Conservation (phyloP, 2,797 vertebrate genomes). For the Leucoraja ocellata region DNA sequence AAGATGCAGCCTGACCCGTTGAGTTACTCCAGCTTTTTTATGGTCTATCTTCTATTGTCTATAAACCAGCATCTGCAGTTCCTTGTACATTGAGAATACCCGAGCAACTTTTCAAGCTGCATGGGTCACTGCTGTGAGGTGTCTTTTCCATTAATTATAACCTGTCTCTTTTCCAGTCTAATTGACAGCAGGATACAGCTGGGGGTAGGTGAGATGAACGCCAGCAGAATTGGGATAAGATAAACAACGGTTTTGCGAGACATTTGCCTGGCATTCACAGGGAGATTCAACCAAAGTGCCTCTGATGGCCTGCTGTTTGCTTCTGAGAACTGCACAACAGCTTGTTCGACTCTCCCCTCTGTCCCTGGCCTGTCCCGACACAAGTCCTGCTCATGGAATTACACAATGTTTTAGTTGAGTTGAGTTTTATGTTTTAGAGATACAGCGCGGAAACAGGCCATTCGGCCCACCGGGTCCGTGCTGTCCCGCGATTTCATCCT, state of each 20-base stretch:
- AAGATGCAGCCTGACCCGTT: too few relatives aligned
- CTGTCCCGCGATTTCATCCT: too few relatives aligned
- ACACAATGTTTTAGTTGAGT: too few relatives aligned
- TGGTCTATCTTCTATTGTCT: too few relatives aligned
- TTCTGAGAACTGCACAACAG: background rate
- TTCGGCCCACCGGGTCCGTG: too few relatives aligned
- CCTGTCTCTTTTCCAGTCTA: slow-evolving; percentile 33
- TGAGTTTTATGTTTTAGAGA: too few relatives aligned
- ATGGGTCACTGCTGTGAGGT: background rate
- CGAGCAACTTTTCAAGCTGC: background rate
- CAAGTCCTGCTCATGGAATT: background rate
- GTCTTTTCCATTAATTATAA: slow-evolving; percentile 28
- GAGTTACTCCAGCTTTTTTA: too few relatives aligned
- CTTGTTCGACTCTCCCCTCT: background rate
- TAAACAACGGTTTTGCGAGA: slow-evolving; percentile 10
- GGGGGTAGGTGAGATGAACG: slow-evolving; percentile 12
- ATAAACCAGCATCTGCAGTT: too few relatives aligned
- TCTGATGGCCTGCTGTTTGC: background rate
- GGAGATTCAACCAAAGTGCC: background rate
- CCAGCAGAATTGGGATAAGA: background rate
- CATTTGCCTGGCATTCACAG: background rate
- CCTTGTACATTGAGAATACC: too few relatives aligned
- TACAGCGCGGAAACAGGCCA: too few relatives aligned
- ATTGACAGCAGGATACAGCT: slow-evolving; percentile 32
- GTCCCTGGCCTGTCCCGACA: background rate